Base-by-base conservation (phyloP, 2,888 invertebrate species). In the Ptychoptera albimana region DNA sequence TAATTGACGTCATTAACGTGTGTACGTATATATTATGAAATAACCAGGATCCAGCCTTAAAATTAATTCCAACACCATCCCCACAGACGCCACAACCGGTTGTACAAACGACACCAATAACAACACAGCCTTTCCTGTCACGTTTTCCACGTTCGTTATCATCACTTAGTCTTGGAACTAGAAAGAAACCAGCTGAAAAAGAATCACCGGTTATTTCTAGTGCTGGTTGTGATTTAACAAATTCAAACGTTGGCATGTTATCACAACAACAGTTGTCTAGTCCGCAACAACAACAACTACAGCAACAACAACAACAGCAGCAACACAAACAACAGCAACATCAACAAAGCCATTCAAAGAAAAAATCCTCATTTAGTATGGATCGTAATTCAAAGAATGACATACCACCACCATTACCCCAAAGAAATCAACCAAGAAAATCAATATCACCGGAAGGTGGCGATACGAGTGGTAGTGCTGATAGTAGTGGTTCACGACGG, bases 381-480 rank as follows among this genome's bases (percentile, higher is more conserved):
- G 48, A 60, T 23, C 58, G 60, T 49, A 61, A 57, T 48, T 47
- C 60, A 32, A 47, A 47, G 47, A 51, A 55, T 32, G 60, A 58
- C 38, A 54, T 55, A 46, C 72, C 72, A 48, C 73, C 73, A 16
- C 73, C 73, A 31, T 56, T 72, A 49, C 73, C 73, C 34, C 71
- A 72, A 57, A 61, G 72, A 47, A 71, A 71, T 57, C 67, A 59
- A 31, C 59, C 60, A 34, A 52, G 62, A 13, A 60, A 60, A 46
- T 44, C 58, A 31, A 51, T 57, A 5, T 49, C 59, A 42, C 57
- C 60, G 37, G 47, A 54, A 23, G 52, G 50, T 44, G 45, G 47
- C 10, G 43, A 48, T 12, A 34, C 38, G 13, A 42, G 39, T 37
- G 48, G 45, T 44, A 37, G 36, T n/a, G 37, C 39, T 5, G 12